Evolutionary conservation across 2,888 invertebrate species (phyloP), one percentile per base, ranked within the genome.

Genomic region (Drosophila hamatofila): DNA sequence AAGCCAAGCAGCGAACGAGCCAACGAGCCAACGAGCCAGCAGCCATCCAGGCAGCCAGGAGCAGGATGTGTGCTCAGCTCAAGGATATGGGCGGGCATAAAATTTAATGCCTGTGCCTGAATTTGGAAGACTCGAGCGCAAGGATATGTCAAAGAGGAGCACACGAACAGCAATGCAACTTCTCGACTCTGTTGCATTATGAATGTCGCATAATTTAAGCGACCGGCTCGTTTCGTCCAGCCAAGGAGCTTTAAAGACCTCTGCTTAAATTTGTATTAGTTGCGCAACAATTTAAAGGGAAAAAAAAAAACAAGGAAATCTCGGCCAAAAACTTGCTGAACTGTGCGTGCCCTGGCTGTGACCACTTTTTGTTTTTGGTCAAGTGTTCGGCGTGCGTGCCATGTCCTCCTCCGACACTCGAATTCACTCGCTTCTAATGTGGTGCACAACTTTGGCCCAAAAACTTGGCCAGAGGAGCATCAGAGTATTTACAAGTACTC

Each of bases 121-220:
- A 76, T 77, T 81, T 68, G 57, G 75, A 55, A 67, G 75, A 75
- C 56, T 60, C 77, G 72, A 48, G 63, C 49, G 33, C 58, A 69
- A 72, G 78, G 72, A 87, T 83, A 85, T 84, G 82, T 83, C 83
- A 89, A 83, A 87, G 54, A 64, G 78, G 58, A 66, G 41, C 48
- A 63, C 72, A 67, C 52, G 58, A 75, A 44, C 39, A 33, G 63
- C 35, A 9, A 67, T 18, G 63, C 75, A 44, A 48, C 51, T 55
- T 54, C 49, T 68, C 74, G 68, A 62, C 70, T 64, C 78, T 83
- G 79, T 78, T 91, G 87, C 89, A 89, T 89, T 90, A 91, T 91
- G 87, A 91, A 89, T 91, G 87, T 62, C 77, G 83, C 91, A 91
- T 91, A 91, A 87, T 84, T 90, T 89, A 83, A 80, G 88, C 81